Evolutionary conservation across 2,797 vertebrate genomes (phyloP), one percentile per base, ranked within the genome.

Genomic region (Gallinago nigripennis): DNA sequence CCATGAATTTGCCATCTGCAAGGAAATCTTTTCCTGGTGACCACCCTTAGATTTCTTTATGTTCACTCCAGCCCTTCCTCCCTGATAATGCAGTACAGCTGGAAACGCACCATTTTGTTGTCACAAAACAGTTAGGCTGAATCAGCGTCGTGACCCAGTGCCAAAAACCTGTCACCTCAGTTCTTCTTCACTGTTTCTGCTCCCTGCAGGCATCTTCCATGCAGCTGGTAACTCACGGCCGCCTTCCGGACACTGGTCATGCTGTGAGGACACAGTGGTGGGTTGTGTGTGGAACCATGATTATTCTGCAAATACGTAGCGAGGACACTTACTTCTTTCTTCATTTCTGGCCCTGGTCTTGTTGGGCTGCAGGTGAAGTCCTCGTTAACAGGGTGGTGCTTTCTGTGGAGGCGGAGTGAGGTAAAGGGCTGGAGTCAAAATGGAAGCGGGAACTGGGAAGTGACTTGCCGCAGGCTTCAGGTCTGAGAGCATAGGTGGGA

Each of bases 131-230:
- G 86, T 78, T 45, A 51, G 83, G 39, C 65, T 94, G 66, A 91
- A 70, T 76, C 58, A 70, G 66, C 2, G 3, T 48, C 0, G 1
- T 58, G 72, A 65, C 58, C 76, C n/a, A 6, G 46, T 81, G 82
- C 91, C 94, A 92, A 82, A 91, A 94, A 41, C 43, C 80, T 92
- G 88, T 96, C 78, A 54, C 41, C 71, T 91, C 28, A 1, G 20
- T 65, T 86, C 63, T 84, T 53, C 56, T 72, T 78, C 0, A 0
- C 69, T 56, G 45, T 84, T 94, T 79, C 63, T 91, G 60, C 51
- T 95, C 77, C 87, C 85, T 90, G 77, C 58, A 79, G 92, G 77
- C 85, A 72, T 64, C 80, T 88, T 73, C 82, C n/a, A 43, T 37
- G 45, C 73, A 84, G 48, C 78, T 78, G 21, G 69, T 75, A 78